Conservation (phyloP, 2,888 invertebrate genomes). For the Nomada hirtipes region DNA sequence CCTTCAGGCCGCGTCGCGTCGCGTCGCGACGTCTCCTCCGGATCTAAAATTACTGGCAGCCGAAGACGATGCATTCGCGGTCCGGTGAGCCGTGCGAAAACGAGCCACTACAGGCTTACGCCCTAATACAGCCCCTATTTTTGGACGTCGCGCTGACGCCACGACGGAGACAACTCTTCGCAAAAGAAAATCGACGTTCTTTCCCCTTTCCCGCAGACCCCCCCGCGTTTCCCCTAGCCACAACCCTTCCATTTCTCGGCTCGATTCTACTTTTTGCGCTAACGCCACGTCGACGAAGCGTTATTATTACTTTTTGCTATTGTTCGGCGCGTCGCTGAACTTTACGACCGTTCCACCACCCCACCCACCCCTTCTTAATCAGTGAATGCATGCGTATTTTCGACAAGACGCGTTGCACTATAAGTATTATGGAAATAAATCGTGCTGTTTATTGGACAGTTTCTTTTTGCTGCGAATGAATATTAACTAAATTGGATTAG, state of each 20-base stretch:
- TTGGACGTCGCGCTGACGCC: conserved; percentile 65
- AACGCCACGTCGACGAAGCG: conserved; percentile 11
- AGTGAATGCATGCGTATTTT: background rate
- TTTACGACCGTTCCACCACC: background rate
- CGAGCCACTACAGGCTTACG: conserved; percentile 60
- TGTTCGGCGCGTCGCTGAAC: conserved; percentile 8
- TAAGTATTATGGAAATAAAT: too few species aligned
- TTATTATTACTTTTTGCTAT: conserved; percentile 33
- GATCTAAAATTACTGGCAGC: conserved; percentile 75
- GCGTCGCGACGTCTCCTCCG: conserved; percentile 66
- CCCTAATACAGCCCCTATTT: conserved; percentile 69
- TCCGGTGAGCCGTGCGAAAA: conserved; percentile 70
- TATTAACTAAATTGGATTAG: too few species aligned
- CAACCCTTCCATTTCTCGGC: background rate
- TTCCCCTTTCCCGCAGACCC: background rate
- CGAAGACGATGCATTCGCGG: conserved; percentile 70
- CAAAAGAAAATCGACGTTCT: conserved; percentile 56
- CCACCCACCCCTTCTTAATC: background rate
- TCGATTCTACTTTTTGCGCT: conserved; percentile 10
- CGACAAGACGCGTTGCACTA: too few species aligned
- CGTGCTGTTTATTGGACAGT: too few species aligned
- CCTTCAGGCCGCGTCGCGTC: conserved; percentile 25
- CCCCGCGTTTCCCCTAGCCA: background rate
- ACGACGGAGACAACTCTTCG: conserved; percentile 54
- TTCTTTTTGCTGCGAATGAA: too few species aligned